These are phyloP conservation scores for Brachionus paranguensis DNA, from an alignment of 1,140 invertebrate genomes.

Conservation along the genomic window DNA sequence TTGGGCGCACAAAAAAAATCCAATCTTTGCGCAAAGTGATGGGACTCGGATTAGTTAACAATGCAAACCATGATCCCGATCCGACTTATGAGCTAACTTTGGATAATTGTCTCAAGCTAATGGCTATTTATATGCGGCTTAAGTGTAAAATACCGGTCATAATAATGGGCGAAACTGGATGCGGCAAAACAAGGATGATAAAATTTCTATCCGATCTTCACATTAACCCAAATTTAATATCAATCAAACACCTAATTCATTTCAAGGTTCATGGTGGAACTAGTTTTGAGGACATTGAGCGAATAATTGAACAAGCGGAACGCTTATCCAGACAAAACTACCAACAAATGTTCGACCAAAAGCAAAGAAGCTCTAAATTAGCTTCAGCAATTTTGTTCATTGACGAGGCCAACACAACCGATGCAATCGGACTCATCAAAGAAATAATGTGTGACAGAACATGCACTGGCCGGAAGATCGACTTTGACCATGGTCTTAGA, in stretches of 20 bases:
- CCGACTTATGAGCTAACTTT: conserved; percentile 48
- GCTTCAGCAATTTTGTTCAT: conserved; percentile 51
- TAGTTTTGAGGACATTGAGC: conserved; percentile 45
- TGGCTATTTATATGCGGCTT: conserved; percentile 50
- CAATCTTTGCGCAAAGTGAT: conserved; percentile 4
- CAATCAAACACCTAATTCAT: conserved; percentile 25
- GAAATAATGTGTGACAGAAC: conserved; percentile 51
- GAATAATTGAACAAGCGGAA: conserved; percentile 46
- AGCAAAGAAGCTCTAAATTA: background rate
- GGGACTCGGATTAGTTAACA: background rate
- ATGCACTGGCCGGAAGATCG: conserved; percentile 45
- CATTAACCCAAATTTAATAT: background rate
- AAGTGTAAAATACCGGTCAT: conserved; percentile 50
- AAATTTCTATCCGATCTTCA: conserved; percentile 18
- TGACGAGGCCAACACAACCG: conserved; percentile 54
- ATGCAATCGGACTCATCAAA: conserved; percentile 48
- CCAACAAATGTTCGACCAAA: conserved; percentile 5
- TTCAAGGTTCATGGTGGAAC: conserved; percentile 51
- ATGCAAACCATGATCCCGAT: conserved; percentile 5
- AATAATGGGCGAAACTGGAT: conserved; percentile 54
- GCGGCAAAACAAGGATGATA: conserved; percentile 46
- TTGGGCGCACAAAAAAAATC: background rate
- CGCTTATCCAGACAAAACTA: background rate
- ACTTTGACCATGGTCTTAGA: conserved; percentile 44
- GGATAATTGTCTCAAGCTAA: conserved; percentile 51